Conservation (phyloP, 2,797 vertebrate species). For the Austrolebias charrua region DNA sequence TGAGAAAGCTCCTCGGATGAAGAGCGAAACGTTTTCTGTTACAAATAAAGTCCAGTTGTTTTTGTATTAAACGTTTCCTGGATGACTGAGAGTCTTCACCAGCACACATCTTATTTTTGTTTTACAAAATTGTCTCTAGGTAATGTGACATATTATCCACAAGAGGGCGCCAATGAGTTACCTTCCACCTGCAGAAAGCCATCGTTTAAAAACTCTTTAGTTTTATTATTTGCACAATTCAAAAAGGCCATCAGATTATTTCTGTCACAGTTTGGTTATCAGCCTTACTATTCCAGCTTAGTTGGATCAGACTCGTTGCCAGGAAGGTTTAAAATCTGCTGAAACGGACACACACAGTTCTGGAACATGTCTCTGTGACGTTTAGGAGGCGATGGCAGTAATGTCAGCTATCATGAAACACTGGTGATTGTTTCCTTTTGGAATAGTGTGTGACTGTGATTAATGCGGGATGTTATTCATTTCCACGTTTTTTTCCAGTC, state of each 20-base stretch:
- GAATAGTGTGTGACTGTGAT: conserved; percentile 49
- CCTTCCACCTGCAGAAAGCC: background rate
- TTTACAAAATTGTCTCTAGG: background rate
- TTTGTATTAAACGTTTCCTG: no score
- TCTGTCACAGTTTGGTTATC: no score
- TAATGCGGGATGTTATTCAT: conserved; percentile 34
- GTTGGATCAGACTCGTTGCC: background rate
- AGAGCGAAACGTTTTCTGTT: no score
- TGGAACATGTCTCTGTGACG: background rate
- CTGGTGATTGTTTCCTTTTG: conserved; percentile 19
- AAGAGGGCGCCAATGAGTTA: background rate
- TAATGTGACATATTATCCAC: background rate
- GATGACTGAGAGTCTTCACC: no score
- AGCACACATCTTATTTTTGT: no score
- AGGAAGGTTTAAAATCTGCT: background rate
- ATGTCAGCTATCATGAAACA: background rate
- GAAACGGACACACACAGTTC: background rate
- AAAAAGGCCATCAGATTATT: no score
- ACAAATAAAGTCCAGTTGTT: no score
- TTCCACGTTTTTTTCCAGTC: conserved; percentile 72
- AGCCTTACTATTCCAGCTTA: no score
- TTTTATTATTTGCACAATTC: no score
- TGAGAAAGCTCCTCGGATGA: no score
- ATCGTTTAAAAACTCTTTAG: no score
- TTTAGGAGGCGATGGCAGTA: background rate